phyloP scores from a whole-genome alignment of 2,113 vertebrate species.

The Pelobates fuscus region DNA sequence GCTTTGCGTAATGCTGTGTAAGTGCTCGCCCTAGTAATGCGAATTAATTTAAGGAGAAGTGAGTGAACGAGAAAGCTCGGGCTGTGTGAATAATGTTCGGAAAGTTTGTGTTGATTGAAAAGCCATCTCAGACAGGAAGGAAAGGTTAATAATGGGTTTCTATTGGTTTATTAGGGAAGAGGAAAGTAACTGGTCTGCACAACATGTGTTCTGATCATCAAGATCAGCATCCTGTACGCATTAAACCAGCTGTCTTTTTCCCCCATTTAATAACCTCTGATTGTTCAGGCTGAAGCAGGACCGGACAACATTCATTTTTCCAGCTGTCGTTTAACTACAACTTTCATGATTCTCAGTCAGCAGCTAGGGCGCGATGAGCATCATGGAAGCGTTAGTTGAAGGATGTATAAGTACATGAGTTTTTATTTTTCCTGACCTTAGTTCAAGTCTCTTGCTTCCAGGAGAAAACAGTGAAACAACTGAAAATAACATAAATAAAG shows the following conservation, averaged over 20 bases:
- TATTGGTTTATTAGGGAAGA: neutral
- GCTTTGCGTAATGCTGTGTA: conserved; percentile 17
- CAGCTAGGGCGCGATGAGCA: no score
- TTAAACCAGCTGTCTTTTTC: neutral
- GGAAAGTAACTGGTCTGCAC: neutral
- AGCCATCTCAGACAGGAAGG: conserved; percentile 20
- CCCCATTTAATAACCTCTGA: no score
- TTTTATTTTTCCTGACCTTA: no score
- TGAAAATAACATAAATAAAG: no score
- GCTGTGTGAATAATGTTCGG: neutral
- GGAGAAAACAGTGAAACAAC: no score
- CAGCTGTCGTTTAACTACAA: no score
- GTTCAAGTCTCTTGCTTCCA: no score
- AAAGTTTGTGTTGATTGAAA: conserved; percentile 23
- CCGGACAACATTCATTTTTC: no score
- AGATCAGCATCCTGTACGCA: neutral
- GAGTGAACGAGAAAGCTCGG: neutral
- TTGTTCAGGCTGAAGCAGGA: no score
- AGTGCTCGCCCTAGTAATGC: conserved; percentile 17
- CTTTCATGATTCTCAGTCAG: no score
- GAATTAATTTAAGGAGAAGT: conserved; percentile 5
- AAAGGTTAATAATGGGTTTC: neutral
- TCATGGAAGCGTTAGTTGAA: no score
- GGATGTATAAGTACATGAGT: no score
- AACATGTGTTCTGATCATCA: conserved; percentile 16